Evolutionary conservation across 2,113 vertebrate genomes (phyloP), one percentile per base, ranked within the genome.

Genomic region (Grammomys surdaster): DNA sequence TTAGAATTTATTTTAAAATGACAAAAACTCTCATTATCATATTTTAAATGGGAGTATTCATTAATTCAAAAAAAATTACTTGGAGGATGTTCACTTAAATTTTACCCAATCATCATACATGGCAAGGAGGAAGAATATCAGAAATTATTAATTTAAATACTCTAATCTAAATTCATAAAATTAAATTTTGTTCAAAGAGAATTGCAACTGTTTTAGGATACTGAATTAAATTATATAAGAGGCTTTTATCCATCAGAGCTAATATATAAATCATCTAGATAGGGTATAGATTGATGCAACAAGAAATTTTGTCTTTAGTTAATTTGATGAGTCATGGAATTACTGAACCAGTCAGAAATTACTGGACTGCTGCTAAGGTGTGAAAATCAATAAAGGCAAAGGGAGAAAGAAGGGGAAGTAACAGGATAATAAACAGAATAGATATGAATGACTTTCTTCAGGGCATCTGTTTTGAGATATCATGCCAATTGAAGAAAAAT

Each of bases 391-490:
- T 81, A 76, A 82, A 48, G 78, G 40, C 56, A 88, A 70, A 72
- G 43, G 28, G 56, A 63, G 22, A 56, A 82, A 56, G 7, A 24
- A 89, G 88, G 46, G 28, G 90, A 86, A 86, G 67, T 36, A 78
- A 92, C 69, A 28, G 89, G 89, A 93, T 5, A 51, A 51, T 88
- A 94, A 95, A 92, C 76, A 92, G 56, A 81, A 19, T 67, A 94
- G 73, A 73, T 91, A 76, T 77, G 77, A 72, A 75, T 96, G 80
- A 70, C 51, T 90, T 93, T 91, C 78, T 91, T 95, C 46, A 95
- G 93, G 90, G 88, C 70, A 91, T 93, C 91, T 96, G 88, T 93
- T 97, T 95, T 19, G 67, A 86, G 87, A 91, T 97, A 54, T 28
- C 86, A 54, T 93, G 36, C 70, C 96, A 89, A 19, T 90, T 90